These are phyloP conservation scores for Typhlichthys eigenmanni DNA, from an alignment of 2,797 vertebrate genomes.

Conservation along the genomic window DNA sequence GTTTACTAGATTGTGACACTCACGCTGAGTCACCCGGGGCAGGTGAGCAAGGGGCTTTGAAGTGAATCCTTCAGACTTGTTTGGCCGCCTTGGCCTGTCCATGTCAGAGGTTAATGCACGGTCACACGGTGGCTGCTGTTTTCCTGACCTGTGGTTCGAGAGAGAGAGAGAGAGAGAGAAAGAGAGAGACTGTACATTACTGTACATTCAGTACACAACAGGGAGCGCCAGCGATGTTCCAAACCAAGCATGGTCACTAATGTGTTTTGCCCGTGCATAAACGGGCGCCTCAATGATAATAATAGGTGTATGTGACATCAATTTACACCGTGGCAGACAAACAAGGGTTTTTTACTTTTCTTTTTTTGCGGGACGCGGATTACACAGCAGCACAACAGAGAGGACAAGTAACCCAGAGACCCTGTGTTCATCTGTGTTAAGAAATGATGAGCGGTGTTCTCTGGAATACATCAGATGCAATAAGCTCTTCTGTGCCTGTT, in stretches of 20 bases:
- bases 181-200: neutral
- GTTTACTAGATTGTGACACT: too few species aligned
- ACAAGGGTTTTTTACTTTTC: conserved; percentile 17
- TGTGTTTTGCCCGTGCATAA: conserved; percentile 10
- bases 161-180: too few species aligned
- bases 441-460: conserved; percentile 56
- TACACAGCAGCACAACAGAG: conserved; percentile 25
- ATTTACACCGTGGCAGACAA: conserved; percentile 30
- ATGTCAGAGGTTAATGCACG: too few species aligned
- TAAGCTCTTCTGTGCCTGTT: conserved; percentile 41
- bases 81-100: too few species aligned
- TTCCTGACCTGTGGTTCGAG: too few species aligned
- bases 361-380: conserved; percentile 26
- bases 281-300: neutral
- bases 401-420: conserved; percentile 32
- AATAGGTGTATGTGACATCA: conserved; percentile 13
- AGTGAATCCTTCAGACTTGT: too few species aligned
- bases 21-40: too few species aligned
- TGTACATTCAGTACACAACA: neutral
- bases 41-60: too few species aligned
- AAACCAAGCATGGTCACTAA: neutral
- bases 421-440: conserved; percentile 50
- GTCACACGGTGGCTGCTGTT: too few species aligned
- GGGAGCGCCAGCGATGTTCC: conserved; percentile 1
- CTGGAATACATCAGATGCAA: conserved; percentile 66